phyloP scores from a whole-genome alignment of 2,888 invertebrate species.

The Graphium colonna region DNA sequence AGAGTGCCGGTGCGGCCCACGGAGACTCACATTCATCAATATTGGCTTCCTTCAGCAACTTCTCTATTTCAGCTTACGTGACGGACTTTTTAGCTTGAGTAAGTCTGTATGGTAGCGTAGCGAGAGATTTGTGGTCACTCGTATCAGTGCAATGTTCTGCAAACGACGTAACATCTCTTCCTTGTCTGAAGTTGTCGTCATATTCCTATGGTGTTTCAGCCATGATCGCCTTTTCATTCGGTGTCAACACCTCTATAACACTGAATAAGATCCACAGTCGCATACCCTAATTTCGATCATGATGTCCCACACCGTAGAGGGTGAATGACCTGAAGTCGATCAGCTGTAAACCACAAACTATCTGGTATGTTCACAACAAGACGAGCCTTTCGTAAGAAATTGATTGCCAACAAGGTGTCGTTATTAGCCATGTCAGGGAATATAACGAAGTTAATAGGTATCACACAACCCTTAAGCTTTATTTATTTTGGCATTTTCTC shows the following conservation, averaged over 20 bases:
- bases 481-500: too few species aligned
- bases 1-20: conserved; percentile 43
- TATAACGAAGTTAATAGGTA: too few species aligned
- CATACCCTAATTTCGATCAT: too few species aligned
- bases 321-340: too few species aligned
- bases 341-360: too few species aligned
- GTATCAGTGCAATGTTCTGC: background rate
- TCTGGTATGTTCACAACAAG: too few species aligned
- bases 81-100: background rate
- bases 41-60: conserved; percentile 38
- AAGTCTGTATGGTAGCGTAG: background rate
- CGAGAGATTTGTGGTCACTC: background rate
- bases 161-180: background rate
- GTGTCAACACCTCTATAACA: background rate
- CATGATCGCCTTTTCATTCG: background rate
- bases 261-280: too few species aligned
- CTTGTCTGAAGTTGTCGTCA: background rate
- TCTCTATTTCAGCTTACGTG: conserved; percentile 25
- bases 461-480: too few species aligned
- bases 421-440: too few species aligned
- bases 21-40: conserved; percentile 49
- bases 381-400: too few species aligned
- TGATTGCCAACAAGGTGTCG: too few species aligned
- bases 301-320: too few species aligned
- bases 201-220: background rate